Conservation (phyloP, 2,797 vertebrate species). For the Dermochelys coriacea region DNA sequence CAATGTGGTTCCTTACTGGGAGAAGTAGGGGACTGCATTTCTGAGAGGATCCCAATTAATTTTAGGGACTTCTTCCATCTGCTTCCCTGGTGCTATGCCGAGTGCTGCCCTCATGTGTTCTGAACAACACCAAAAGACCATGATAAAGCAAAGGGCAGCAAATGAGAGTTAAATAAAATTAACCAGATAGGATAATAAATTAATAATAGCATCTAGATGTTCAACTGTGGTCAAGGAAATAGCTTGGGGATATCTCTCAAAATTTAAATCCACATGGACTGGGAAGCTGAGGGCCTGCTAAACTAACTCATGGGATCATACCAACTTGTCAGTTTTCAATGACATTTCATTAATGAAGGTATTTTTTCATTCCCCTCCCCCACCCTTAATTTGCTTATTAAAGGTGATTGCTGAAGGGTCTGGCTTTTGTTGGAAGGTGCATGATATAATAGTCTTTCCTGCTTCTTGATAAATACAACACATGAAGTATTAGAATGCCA, state of each 20-base stretch:
- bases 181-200: neutral
- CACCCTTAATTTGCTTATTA: neutral
- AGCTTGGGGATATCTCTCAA: slow-evolving; percentile 34
- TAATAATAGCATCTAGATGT: slow-evolving; percentile 11
- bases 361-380: slow-evolving; percentile 55
- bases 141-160: neutral
- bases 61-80: neutral
- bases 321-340: slow-evolving; percentile 72
- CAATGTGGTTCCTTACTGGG: neutral
- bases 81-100: neutral
- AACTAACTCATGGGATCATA: slow-evolving; percentile 48
- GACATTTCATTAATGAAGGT: slow-evolving; percentile 13
- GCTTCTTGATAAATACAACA: slow-evolving; percentile 25
- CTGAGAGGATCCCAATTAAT: neutral
- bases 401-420: neutral
- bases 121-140: neutral
- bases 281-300: slow-evolving; percentile 62
- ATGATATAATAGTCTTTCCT: slow-evolving; percentile 57
- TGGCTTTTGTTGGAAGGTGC: neutral
- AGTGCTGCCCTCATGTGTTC: neutral
- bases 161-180: neutral
- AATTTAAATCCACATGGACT: slow-evolving; percentile 46
- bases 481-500: neutral
- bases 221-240: slow-evolving; percentile 41
- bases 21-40: neutral